Percentiles rank a stretch among this genome's conserved stretches.
These are phyloP conservation scores for Leistus spinibarbis DNA, from an alignment of 2,888 invertebrate genomes.

Conservation along the genomic window DNA sequence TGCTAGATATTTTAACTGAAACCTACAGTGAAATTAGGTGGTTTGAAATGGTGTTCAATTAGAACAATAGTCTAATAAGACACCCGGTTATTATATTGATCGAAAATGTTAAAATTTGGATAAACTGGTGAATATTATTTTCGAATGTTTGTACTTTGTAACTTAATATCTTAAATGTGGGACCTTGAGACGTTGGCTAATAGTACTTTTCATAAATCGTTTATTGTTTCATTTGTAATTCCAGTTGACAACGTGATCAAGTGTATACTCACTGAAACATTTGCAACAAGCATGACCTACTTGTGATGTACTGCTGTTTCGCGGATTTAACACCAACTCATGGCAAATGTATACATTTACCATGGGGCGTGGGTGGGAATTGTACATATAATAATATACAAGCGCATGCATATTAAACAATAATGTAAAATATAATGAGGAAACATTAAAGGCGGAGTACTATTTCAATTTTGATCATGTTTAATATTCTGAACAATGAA, in stretches of 20 bases:
- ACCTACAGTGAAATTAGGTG: too few relatives aligned
- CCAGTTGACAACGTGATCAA: constrained; percentile 27
- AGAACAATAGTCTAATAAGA: too few relatives aligned
- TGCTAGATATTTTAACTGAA: too few relatives aligned
- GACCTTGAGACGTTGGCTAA: too few relatives aligned
- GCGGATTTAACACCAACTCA: constrained; percentile 3
- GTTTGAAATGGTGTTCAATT: too few relatives aligned
- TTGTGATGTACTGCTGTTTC: not conserved
- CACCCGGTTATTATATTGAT: too few relatives aligned
- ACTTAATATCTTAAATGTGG: too few relatives aligned
- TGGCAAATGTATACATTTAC: constrained; percentile 12
- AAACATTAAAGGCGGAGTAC: not conserved
- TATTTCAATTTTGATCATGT: constrained; percentile 13
- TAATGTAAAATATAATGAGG: constrained; percentile 23
- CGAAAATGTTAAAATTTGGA: too few relatives aligned
- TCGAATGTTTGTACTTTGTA: too few relatives aligned
- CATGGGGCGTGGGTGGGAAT: not conserved
- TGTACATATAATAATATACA: not conserved
- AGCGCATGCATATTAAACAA: constrained; percentile 21
- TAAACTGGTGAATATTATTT: too few relatives aligned
- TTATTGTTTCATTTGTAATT: constrained; percentile 28
- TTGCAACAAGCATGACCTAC: constrained; percentile 30
- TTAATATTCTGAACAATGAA: too few relatives aligned
- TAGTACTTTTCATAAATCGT: too few relatives aligned
- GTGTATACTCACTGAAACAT: constrained; percentile 22